Evolutionary conservation across 1,140 invertebrate genomes (phyloP).

Genomic region (Drosophila carrolli): DNA sequence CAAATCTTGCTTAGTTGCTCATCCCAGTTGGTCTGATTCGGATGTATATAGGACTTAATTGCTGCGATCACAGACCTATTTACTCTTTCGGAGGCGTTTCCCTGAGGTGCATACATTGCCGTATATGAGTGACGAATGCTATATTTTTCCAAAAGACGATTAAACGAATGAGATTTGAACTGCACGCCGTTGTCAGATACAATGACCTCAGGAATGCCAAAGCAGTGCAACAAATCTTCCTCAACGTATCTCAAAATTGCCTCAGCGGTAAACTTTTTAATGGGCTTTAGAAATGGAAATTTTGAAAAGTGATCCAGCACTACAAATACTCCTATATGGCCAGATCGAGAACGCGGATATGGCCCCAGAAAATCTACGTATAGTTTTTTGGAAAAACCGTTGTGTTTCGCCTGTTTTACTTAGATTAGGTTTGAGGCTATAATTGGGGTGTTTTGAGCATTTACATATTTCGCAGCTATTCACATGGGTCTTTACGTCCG

Average conservation of each 20-base stretch:
- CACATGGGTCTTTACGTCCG: no score
- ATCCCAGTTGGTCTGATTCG: neutral
- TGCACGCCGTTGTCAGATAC: no score
- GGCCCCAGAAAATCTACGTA: neutral
- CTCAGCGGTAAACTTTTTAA: neutral
- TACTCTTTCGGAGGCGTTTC: no score
- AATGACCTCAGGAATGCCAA: neutral
- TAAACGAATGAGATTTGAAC: no score
- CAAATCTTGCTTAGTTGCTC: neutral
- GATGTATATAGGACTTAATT: no score
- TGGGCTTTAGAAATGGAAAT: neutral
- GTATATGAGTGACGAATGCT: no score
- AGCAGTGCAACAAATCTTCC: neutral
- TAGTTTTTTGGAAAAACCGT: neutral
- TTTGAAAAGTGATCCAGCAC: slow-evolving; percentile 5
- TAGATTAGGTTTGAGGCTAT: neutral
- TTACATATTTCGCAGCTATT: neutral
- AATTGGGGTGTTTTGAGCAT: slow-evolving; percentile 3
- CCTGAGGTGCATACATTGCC: no score
- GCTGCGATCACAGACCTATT: no score
- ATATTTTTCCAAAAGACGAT: neutral
- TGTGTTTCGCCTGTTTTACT: no score
- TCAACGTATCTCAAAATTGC: neutral
- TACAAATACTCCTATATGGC: neutral
- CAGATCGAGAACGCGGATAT: no score